Evolutionary conservation across 2,888 invertebrate species (phyloP), one percentile per base, ranked within the genome.

Genomic region (Spialia ferax): DNA sequence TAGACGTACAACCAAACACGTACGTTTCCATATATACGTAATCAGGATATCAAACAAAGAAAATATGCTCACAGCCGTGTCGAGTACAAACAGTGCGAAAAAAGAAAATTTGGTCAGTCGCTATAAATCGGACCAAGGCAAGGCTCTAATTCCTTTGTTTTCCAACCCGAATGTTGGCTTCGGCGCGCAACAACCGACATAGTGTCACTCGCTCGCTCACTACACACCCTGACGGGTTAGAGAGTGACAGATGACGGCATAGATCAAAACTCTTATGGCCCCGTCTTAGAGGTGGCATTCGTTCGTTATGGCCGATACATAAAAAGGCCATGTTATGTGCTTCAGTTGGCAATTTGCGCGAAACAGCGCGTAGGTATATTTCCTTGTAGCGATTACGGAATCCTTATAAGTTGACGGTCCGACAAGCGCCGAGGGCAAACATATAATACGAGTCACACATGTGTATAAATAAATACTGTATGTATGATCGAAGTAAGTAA

Each of bases 111-210:
- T 86, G 86, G 86, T 87, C 88, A 87, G 79, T 80, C 81, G 83
- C 82, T 85, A 89, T 91, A 91, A 91, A 90, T 91, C 82, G 79
- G 78, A 80, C 80, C 74, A 81, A 82, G 80, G 87, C 74, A 80
- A 83, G 80, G 87, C 81, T 87, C 90, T 89, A 90, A 91, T 90
- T 88, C 88, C 89, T 91, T 91, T 90, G 91, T 91, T 90, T 91
- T 89, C 85, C 81, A 87, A 89, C 88, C 88, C 88, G 86, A 89
- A 89, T 88, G 88, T 88, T 86, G 88, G 80, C 50, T 23, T 65
- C 65, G 64, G 48, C 15, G 57, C 83, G 80, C 79, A 76, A 77
- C 82, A 80, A 81, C 80, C 83, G 79, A 81, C 82, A 77, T 84
- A 79, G 88, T 89, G 88, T 70, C 70, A 72, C 70, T 66, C 72